phyloP scores from a whole-genome alignment of 2,797 vertebrate genomes.

The Siniperca obscura region DNA sequence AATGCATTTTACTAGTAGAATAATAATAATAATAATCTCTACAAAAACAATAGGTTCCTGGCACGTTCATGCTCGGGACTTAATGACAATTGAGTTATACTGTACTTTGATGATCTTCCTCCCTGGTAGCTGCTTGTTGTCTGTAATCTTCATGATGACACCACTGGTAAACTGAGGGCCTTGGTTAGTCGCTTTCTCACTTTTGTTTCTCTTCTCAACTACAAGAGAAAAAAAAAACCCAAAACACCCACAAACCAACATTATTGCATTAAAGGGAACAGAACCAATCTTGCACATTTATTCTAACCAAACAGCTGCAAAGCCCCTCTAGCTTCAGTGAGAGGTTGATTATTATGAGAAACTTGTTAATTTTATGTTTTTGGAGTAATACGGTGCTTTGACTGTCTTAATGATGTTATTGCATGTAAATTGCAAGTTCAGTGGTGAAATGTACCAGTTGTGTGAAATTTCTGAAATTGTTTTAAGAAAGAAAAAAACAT shows the following conservation, averaged over 20 bases:
- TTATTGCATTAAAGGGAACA: background rate
- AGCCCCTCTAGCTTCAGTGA: background rate
- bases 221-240: constrained; percentile 25
- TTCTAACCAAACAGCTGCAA: background rate
- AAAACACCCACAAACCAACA: background rate
- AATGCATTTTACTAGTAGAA: too few species aligned
- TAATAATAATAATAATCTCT: too few species aligned
- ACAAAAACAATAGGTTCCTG: too few species aligned
- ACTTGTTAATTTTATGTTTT: background rate
- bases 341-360: background rate
- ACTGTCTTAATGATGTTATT: background rate
- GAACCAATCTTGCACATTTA: too few species aligned
- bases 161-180: constrained; percentile 93
- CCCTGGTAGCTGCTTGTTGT: constrained; percentile 89
- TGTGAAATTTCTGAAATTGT: background rate
- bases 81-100: background rate
- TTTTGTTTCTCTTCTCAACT: constrained; percentile 53
- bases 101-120: constrained; percentile 92
- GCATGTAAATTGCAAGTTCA: background rate
- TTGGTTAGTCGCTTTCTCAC: constrained; percentile 79
- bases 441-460: background rate
- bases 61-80: too few species aligned
- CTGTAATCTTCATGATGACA: constrained; percentile 94
- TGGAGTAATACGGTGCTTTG: background rate
- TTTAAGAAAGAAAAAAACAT: background rate